Base-by-base conservation (phyloP, 2,113 vertebrate species). In the Agapornis roseicollis region DNA sequence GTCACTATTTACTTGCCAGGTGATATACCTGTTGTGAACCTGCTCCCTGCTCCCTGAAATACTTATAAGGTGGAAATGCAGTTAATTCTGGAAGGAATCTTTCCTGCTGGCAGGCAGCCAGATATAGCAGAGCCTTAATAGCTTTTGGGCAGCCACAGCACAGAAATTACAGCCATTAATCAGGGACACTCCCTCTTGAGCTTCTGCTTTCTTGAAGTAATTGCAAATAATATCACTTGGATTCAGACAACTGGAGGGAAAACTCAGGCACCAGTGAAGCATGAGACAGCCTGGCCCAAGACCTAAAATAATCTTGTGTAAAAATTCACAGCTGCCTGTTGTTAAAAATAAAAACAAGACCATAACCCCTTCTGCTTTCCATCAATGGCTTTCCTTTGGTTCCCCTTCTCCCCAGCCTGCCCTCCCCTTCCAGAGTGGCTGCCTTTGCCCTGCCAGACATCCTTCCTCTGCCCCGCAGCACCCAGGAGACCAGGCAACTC, bases 21-120 rank as follows among this genome's bases (percentile, higher is more conserved):
- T 11, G 1, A 33, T 29, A 52, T 13, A 60, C 7, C 5, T 37
- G 1, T 44, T 80, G 29, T 13, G 25, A 95, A 46, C 49, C 94
- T 70, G 74, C 64, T 94, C 89, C 27, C 22, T 10, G 7, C 70
- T 96, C 91, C 47, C 70, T 88, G 79, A 58, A 89, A 88, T 80
- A 81, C 85, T 85, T 94, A 25, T 88, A 93, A 95, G 79, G 92
- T 12, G n/a, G 53, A 93, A 94, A 80, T 46, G 77, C 83, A 95
- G 88, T 96, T 94, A 96, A 93, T 96, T 94, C 73, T 69, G 70
- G 89, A 88, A 96, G 89, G 83, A 93, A 95, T 95, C 74, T 80
- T 94, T 91, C 68, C 73, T 3, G 0, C 76, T 95, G 94, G 94
- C 94, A 89, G 85, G 88, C 88, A 95, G 92, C 94, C 91, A 97